These are phyloP conservation scores for Zosterops pallidus DNA, from an alignment of 2,113 vertebrate genomes.

Conservation along the genomic window DNA sequence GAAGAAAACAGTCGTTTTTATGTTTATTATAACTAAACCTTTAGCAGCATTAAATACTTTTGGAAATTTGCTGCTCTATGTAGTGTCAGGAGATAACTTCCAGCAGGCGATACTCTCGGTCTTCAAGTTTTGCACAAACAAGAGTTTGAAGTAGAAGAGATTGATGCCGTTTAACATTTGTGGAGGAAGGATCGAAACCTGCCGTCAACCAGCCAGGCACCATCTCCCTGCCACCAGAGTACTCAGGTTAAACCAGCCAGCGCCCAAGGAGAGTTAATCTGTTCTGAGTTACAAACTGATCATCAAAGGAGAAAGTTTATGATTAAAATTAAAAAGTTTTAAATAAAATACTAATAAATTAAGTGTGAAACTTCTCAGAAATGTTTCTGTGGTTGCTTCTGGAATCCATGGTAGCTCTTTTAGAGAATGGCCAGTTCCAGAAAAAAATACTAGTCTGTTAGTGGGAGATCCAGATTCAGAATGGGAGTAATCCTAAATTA, in stretches of 20 bases:
- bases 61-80: constrained; percentile 80
- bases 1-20: not conserved
- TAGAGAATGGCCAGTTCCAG: not conserved
- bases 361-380: not conserved
- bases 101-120: constrained; percentile 61
- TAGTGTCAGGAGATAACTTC: constrained; percentile 75
- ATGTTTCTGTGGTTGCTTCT: not conserved
- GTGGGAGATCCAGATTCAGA: not conserved
- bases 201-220: not conserved
- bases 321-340: not conserved
- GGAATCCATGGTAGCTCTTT: not conserved
- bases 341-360: constrained; percentile 12
- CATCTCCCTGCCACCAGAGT: not conserved
- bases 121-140: constrained; percentile 3
- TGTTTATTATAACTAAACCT: constrained; percentile 73
- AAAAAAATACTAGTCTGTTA: not conserved
- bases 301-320: not conserved
- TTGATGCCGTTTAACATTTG: not conserved
- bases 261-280: not conserved
- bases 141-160: not conserved
- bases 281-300: not conserved
- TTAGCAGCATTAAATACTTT: constrained; percentile 79
- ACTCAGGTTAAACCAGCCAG: not conserved
- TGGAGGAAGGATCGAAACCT: not conserved
- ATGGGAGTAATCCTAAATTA: not conserved